Evolutionary conservation across 1,140 invertebrate species (phyloP).

Genomic region (Drosophila bifasciata): DNA sequence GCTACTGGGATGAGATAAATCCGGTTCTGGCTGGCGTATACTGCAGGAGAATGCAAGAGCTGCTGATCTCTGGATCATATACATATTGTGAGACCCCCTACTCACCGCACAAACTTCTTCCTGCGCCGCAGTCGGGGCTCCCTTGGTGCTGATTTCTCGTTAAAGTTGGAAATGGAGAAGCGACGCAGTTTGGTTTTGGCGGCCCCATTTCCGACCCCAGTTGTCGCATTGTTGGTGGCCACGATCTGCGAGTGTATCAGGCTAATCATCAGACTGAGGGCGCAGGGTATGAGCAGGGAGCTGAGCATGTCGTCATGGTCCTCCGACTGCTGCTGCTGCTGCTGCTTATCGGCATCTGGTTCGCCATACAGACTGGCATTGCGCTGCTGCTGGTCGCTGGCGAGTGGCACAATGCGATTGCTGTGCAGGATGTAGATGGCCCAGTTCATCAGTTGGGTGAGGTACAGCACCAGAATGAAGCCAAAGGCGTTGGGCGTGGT

Average conservation of each 20-base stretch:
- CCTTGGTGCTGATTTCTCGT: slow-evolving; percentile 64
- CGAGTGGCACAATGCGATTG: slow-evolving; percentile 74
- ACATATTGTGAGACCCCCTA: not conserved
- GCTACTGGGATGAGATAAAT: slow-evolving; percentile 50
- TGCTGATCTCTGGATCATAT: not conserved
- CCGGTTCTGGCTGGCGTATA: slow-evolving; percentile 51
- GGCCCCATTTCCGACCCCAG: slow-evolving; percentile 16
- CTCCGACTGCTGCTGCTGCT: slow-evolving; percentile 44
- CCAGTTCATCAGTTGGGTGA: slow-evolving; percentile 90
- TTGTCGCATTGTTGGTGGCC: slow-evolving; percentile 86
- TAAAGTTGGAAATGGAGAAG: slow-evolving; percentile 59
- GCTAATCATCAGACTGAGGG: slow-evolving; percentile 92
- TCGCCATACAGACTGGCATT: slow-evolving; percentile 15
- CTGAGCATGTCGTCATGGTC: slow-evolving; percentile 72
- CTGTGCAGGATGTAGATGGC: slow-evolving; percentile 86
- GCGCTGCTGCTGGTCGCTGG: slow-evolving; percentile 32
- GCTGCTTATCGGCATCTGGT: slow-evolving; percentile 35
- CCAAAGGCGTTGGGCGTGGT: slow-evolving; percentile 90
- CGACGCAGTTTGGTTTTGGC: slow-evolving; percentile 75
- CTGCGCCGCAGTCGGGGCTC: slow-evolving; percentile 71
- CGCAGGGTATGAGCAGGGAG: slow-evolving; percentile 89
- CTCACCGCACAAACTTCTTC: slow-evolving; percentile 81
- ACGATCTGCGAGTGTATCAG: slow-evolving; percentile 96
- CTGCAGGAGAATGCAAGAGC: slow-evolving; percentile 17
- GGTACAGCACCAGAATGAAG: slow-evolving; percentile 90